Evolutionary conservation across 2,797 vertebrate genomes (phyloP).

Genomic region (Lateolabrax maculatus): DNA sequence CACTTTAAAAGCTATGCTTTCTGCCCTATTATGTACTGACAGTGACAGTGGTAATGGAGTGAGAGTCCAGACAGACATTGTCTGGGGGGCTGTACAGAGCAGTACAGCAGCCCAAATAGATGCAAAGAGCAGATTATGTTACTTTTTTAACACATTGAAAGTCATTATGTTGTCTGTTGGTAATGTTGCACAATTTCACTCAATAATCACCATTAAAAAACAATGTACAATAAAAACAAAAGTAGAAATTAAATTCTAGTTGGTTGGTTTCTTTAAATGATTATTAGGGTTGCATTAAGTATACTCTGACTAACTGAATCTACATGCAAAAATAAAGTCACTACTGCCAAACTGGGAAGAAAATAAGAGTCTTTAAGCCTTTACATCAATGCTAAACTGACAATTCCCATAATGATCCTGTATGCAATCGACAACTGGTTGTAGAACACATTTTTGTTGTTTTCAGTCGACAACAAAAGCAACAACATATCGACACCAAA

Average conservation of each 20-base stretch:
- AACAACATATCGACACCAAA: not conserved
- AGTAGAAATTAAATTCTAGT: not conserved
- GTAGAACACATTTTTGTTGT: not conserved
- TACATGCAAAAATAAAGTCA: not conserved
- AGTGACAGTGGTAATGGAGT: not conserved
- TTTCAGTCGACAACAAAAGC: not conserved
- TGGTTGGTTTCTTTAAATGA: not conserved
- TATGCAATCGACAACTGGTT: not conserved
- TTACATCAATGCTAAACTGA: not conserved
- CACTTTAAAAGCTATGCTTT: not conserved
- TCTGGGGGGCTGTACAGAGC: not conserved
- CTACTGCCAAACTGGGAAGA: constrained; percentile 1
- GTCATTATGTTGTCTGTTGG: not conserved
- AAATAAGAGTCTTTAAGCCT: not conserved
- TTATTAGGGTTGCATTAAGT: not conserved
- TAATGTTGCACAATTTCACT: not conserved
- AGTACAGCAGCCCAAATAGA: not conserved
- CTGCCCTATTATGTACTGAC: not conserved
- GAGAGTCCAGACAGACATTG: not conserved
- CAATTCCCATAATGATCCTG: not conserved
- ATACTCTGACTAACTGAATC: not conserved
- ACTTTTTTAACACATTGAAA: not conserved
- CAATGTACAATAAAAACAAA: not conserved
- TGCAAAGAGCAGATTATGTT: not conserved
- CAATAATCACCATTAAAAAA: not conserved